Evolutionary conservation across 2,113 vertebrate species (phyloP).

Genomic region (Seriola rivoliana): DNA sequence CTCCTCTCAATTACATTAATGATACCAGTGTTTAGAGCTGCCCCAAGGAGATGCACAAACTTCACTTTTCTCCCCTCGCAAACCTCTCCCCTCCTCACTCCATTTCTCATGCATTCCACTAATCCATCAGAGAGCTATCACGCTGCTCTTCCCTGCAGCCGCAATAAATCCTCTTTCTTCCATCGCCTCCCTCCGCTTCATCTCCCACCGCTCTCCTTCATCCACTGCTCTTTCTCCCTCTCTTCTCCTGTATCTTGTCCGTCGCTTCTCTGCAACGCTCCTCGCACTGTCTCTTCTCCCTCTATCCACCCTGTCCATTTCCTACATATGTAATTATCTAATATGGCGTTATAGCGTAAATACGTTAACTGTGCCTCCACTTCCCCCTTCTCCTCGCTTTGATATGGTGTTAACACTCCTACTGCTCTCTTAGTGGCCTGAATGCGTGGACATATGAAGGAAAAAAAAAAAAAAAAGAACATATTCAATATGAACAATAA

Average conservation of each 20-base stretch:
- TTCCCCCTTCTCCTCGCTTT: constrained; percentile 25
- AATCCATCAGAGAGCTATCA: constrained; percentile 78
- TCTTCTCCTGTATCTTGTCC: constrained; percentile 27
- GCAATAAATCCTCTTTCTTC: constrained; percentile 76
- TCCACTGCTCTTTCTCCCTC: constrained; percentile 23
- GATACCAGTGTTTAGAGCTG: constrained; percentile 71
- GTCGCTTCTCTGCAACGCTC: constrained; percentile 3
- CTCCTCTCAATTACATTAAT: constrained; percentile 72
- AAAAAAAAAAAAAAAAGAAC: neutral
- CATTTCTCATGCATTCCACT: constrained; percentile 75
- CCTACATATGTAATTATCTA: constrained; percentile 48
- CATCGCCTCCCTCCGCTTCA: constrained; percentile 35
- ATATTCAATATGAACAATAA: neutral
- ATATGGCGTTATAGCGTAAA: constrained; percentile 35
- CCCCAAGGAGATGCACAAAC: constrained; percentile 74
- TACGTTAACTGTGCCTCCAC: constrained; percentile 2
- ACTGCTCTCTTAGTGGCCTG: constrained; percentile 1
- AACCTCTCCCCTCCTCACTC: constrained; percentile 42
- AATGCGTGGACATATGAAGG: constrained; percentile 1
- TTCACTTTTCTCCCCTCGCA: constrained; percentile 58
- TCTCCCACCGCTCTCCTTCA: constrained; percentile 37
- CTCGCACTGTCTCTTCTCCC: neutral
- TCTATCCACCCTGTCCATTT: constrained; percentile 35
- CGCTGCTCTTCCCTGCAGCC: constrained; percentile 75
- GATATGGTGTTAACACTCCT: constrained; percentile 16